These are phyloP conservation scores for Drosophila imparisetae DNA, from an alignment of 2,888 invertebrate species.

Conservation along the genomic window DNA sequence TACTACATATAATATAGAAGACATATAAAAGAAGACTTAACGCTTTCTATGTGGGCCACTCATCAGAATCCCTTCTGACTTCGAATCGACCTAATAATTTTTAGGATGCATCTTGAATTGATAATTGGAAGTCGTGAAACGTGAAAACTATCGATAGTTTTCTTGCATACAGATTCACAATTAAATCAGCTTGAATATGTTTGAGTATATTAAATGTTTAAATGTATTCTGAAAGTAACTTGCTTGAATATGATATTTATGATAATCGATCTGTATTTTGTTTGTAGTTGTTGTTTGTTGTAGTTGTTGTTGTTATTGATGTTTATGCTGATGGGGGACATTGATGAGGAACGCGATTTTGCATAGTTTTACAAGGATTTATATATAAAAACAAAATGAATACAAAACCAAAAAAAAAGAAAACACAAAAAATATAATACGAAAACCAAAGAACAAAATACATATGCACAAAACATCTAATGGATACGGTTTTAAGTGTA, in stretches of 20 bases:
- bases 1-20: background rate
- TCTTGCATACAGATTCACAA: background rate
- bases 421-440: background rate
- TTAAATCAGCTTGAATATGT: background rate
- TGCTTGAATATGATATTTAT: no score
- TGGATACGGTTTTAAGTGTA: constrained; percentile 74
- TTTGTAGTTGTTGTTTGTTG: background rate
- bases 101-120: background rate
- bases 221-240: background rate
- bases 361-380: constrained; percentile 39
- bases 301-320: background rate
- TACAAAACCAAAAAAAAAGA: constrained; percentile 10
- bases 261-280: background rate
- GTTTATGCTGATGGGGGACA: constrained; percentile 14
- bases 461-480: constrained; percentile 74
- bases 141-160: background rate
- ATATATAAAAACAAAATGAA: constrained; percentile 28
- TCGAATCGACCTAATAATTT: background rate
- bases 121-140: background rate
- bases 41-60: background rate
- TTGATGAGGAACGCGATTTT: constrained; percentile 6
- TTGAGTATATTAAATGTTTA: background rate
- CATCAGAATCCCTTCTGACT: background rate
- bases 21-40: background rate
- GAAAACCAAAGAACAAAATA: constrained; percentile 47